Evolutionary conservation across 2,888 invertebrate genomes (phyloP), one percentile per base, ranked within the genome.

Genomic region (Leptarthrus brevirostris): DNA sequence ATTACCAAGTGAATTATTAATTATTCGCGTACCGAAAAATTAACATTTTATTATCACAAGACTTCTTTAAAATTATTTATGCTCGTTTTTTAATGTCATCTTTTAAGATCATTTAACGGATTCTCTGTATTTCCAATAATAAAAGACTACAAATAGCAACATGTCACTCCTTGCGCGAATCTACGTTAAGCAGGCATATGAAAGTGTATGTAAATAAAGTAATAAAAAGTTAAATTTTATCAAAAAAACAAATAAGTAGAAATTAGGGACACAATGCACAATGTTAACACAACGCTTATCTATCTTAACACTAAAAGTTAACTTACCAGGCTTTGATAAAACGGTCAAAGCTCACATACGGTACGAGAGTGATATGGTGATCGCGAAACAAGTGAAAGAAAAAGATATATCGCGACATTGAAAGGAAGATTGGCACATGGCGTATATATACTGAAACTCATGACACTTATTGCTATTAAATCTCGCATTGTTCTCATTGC

Each of bases 401-500:
- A 71, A 53, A 24, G 40, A 40, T 54, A 36, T 36, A 16, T 30
- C 40, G 44, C 54, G 71, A 71, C 54, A 54, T 54, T 71, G 71
- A 71, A 54, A 36, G 71, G 71, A 54, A 71, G 71, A 71, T 40
- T 36, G 40, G 71, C 53, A 54, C 54, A 44, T 56, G 16, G 72
- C 12, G 72, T 84, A 84, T 84, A 84, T 84, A 84, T 83, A 84
- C 81, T 79, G 79, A 80, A 80, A 80, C 80, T 81, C 81, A 82
- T 82, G 83, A 83, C 81, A 83, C 81, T 82, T 79, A 81, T 80
- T 79, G 83, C 83, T 84, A 84, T 84, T 83, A 83, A 82, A 81
- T 81, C 82, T 82, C 83, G 84, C 80, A 74, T 66, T 78, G 78
- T 78, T 76, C 76, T 66, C 54, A 66, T 71, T 71, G 74, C 70